Base-by-base conservation (phyloP, 1,140 invertebrate genomes). In the Drosophila ohnishii region DNA sequence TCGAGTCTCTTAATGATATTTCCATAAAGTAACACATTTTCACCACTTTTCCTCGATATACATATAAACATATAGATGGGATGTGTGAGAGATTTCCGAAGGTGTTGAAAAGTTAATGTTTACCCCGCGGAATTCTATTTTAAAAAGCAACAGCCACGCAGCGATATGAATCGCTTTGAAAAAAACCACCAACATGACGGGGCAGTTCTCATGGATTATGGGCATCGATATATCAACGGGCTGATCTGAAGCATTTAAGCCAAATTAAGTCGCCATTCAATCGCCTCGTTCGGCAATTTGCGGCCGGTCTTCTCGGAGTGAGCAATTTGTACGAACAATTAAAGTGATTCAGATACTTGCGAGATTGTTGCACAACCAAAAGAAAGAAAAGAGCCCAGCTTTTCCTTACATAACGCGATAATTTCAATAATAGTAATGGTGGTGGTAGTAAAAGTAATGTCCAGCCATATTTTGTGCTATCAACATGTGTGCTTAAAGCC, bases 241-340 rank as follows among this genome's bases (percentile, higher is more conserved):
- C 40, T 75, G 78, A 86, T 86, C 80, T 53, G 28, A 78, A 71
- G 69, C 79, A 44, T 82, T 87, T 85, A 86, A 78, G 74, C 58
- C 79, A 75, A 85, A 78, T 85, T 82, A 86, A 85, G 65, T 44
- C 58, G 55, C 56, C 58, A 85, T 86, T 82, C 78, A 86, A 75
- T 81, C 62, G 74, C 56, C 32, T 32, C 57, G 50, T 50, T 37
- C 51, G 44, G 37, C 62, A 69, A 64, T 70, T 70, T 71, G 50
- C 65, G 35, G 42, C 40, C 22, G 8, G 44, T 25, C 65, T 40
- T 71, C 42, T 28, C 51, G 35, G 34, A 32, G 40, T 28, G 28
- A 71, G 67, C 53, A 71, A 59, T 71, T 71, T 50, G 39, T 71
- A 65, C 50, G 63, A 25, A 77, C 67, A 79, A 86, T 87, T 80